Conservation (phyloP, 2,113 vertebrate genomes). For the Psittacula cyanocephala region DNA sequence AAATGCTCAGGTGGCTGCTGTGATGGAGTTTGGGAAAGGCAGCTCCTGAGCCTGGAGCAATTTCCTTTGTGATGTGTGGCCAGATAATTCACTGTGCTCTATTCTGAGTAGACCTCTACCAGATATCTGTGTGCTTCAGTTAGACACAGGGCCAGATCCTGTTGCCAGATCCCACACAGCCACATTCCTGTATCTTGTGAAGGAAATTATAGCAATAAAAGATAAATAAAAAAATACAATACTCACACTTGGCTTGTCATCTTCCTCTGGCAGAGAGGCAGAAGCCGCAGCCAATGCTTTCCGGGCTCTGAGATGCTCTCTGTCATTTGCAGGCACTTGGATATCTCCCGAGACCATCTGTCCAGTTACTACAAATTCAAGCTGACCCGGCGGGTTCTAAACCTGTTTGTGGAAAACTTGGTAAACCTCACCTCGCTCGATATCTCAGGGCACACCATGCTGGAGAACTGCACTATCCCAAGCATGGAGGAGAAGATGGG, state of each 20-base stretch:
- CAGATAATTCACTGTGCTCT: background rate
- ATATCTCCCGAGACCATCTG: constrained; percentile 90
- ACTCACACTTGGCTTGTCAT: background rate
- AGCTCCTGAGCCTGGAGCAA: constrained; percentile 34
- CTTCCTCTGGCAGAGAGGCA: background rate
- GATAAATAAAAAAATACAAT: background rate
- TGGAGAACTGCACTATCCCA: constrained; percentile 92
- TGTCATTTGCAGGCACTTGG: constrained; percentile 82
- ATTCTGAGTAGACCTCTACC: background rate
- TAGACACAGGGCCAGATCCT: background rate
- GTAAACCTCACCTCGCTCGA: constrained; percentile 90
- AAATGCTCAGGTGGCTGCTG: background rate
- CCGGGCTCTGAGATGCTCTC: constrained; percentile 22
- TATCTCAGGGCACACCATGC: constrained; percentile 94
- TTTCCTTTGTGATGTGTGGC: background rate
- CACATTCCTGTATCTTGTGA: background rate
- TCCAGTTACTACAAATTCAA: constrained; percentile 91
- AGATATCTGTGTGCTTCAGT: background rate
- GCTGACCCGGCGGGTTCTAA: constrained; percentile 88
- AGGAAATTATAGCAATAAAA: background rate
- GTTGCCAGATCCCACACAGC: background rate
- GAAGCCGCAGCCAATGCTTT: background rate
- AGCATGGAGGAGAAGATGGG: constrained; percentile 92
- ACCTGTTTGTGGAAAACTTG: constrained; percentile 88
- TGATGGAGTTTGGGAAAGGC: background rate